Percentiles rank a stretch among this genome's conserved stretches.
Evolutionary conservation across 2,113 vertebrate genomes (phyloP).

Genomic region (Nannospalax galili): DNA sequence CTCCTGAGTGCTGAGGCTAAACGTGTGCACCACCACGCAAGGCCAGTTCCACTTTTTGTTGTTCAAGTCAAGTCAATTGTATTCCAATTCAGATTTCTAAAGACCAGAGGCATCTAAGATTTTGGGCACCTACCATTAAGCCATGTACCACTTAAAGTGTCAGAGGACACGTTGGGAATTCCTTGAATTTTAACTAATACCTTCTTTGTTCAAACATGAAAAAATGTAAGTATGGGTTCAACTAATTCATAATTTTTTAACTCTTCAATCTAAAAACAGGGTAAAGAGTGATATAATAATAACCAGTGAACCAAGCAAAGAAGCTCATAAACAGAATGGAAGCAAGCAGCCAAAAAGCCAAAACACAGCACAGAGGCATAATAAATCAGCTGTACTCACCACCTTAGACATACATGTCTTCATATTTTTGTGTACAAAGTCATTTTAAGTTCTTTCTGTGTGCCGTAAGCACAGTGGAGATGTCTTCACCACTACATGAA

Average conservation of each 20-base stretch:
- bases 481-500: not conserved
- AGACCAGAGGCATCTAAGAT: not conserved
- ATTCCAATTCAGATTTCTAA: not conserved
- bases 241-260: not conserved
- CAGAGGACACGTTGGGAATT: not conserved
- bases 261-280: not conserved
- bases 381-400: not conserved
- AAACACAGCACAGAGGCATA: not conserved
- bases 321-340: not conserved
- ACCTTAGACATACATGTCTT: not conserved
- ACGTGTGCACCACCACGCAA: too few relatives aligned
- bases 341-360: not conserved
- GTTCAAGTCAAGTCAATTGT: not conserved
- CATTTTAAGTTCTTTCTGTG: not conserved
- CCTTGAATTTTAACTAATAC: not conserved
- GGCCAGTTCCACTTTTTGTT: not conserved
- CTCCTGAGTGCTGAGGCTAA: too few relatives aligned
- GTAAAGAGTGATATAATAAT: not conserved
- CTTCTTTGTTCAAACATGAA: slow-evolving; percentile 34
- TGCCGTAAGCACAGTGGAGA: not conserved
- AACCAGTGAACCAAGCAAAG: not conserved
- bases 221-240: not conserved
- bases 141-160: not conserved
- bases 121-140: not conserved
- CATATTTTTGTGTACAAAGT: not conserved